Base-by-base conservation (phyloP, 2,113 vertebrate species). In the Chionis minor region DNA sequence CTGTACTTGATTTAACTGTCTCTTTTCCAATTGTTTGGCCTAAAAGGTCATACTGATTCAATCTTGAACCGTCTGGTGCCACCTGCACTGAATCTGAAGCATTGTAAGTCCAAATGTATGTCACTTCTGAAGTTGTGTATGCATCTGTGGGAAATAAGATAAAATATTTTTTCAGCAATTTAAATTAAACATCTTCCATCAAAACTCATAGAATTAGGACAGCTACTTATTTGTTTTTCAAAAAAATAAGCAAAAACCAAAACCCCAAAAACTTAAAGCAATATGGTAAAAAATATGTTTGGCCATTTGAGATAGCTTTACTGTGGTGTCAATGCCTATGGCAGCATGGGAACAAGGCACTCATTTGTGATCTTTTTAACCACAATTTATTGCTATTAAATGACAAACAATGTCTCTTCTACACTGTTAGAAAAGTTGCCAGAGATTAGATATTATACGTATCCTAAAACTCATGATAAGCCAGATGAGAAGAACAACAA, bases 1-100 rank as follows among this genome's bases (percentile, higher is more conserved):
- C 99, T 98, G 99, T 99, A 86, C 99, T 99, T 8, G 99, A 99
- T 97, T 99, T 99, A 91, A 99, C 99, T 20, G 99, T 99, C 94
- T 99, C 99, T 65, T 99, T 99, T 61, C 99, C 99, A 54, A 99
- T 99, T 38, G 99, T 99, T 93, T 99, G 99, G 52, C 99, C 99
- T 23, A 99, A 97, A 55, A 99, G 98, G 95, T 99, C 99, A 59
- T 99, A 99, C 51, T 99, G 99, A 97, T 99, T 99, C 71, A 99
- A 94, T 44, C 99, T 98, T 26, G 99, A 99, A 74, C 99, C 99
- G 97, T 99, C 99, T 81, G 98, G 98, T 93, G 99, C 99, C 81
- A 99, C 99, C 86, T 99, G 99, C 78, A 99, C 99, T 17, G 99
- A 99, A 91, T 99, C 98, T 80, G 98, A 99, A 44, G 99, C 99